Evolutionary conservation across 2,888 invertebrate genomes (phyloP).

Genomic region (Drosophila lacicola): DNA sequence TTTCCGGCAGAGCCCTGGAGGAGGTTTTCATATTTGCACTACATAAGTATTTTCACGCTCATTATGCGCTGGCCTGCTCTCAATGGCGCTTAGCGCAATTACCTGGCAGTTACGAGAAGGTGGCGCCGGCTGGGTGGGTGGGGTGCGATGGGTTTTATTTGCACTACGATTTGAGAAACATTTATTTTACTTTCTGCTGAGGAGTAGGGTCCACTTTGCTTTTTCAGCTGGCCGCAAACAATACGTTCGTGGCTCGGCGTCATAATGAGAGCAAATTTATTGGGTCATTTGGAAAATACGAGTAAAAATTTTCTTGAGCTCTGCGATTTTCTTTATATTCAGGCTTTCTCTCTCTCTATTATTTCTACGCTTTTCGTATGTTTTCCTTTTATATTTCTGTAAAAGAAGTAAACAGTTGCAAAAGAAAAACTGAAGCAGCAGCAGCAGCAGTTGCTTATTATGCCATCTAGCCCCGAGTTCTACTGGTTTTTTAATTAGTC

Average conservation of each 20-base stretch:
- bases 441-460: slow-evolving; percentile 74
- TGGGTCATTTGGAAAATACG: slow-evolving; percentile 79
- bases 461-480: slow-evolving; percentile 61
- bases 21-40: slow-evolving; percentile 70
- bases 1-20: slow-evolving; percentile 27
- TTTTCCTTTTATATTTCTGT: slow-evolving; percentile 26
- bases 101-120: slow-evolving; percentile 56
- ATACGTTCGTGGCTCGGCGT: slow-evolving; percentile 75
- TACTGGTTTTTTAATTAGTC: slow-evolving; percentile 74
- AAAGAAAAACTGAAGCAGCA: slow-evolving; percentile 36
- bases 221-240: slow-evolving; percentile 65
- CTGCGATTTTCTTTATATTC: slow-evolving; percentile 37
- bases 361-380: slow-evolving; percentile 20
- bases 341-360: background rate
- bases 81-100: slow-evolving; percentile 72
- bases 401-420: slow-evolving; percentile 29
- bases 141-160: slow-evolving; percentile 36
- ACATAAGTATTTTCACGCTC: slow-evolving; percentile 72
- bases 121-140: background rate
- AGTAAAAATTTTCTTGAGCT: slow-evolving; percentile 65
- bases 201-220: slow-evolving; percentile 21
- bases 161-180: slow-evolving; percentile 60
- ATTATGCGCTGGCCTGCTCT: slow-evolving; percentile 67
- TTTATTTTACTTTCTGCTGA: slow-evolving; percentile 65
- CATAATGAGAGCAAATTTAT: slow-evolving; percentile 80